These are phyloP conservation scores for Sipha flava DNA, from an alignment of 1,140 invertebrate genomes.

Conservation along the genomic window DNA sequence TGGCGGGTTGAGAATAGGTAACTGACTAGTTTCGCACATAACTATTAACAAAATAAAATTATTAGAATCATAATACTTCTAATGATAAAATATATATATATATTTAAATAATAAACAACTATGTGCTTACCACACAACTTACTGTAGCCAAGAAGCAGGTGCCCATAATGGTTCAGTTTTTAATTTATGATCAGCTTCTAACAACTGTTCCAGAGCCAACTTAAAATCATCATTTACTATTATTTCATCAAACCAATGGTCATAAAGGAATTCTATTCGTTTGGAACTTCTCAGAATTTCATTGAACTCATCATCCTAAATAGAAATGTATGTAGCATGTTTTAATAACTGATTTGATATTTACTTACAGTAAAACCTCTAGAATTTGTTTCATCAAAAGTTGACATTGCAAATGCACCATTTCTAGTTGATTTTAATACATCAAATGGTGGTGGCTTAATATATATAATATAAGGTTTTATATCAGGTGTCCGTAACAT, in stretches of 20 bases:
- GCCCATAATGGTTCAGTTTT: slow-evolving; percentile 95
- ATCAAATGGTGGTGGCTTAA: slow-evolving; percentile 82
- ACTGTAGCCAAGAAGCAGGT: slow-evolving; percentile 87
- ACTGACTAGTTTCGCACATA: background rate
- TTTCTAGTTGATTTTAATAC: slow-evolving; percentile 73
- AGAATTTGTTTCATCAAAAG: slow-evolving; percentile 80
- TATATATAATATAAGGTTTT: slow-evolving; percentile 91
- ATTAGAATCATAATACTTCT: background rate
- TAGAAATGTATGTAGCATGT: background rate
- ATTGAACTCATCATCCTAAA: slow-evolving; percentile 82
- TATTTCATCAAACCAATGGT: slow-evolving; percentile 88
- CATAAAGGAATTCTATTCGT: slow-evolving; percentile 88
- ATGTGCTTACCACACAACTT: slow-evolving; percentile 15
- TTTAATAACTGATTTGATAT: background rate
- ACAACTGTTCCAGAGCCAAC: slow-evolving; percentile 76
- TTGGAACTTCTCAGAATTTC: slow-evolving; percentile 80
- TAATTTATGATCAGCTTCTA: slow-evolving; percentile 70
- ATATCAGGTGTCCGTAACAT: slow-evolving; percentile 80
- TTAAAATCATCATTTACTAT: slow-evolving; percentile 86
- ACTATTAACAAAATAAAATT: background rate
- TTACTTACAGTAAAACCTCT: slow-evolving; percentile 75
- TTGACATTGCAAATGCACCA: slow-evolving; percentile 71
- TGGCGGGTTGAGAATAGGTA: background rate
- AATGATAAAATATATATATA: too few species aligned
- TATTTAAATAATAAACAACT: background rate